A percentile compares a stretch with the other conserved stretches of the same genome.
Evolutionary conservation across 2,888 invertebrate species (phyloP).

Genomic region (Ophion costatus): DNA sequence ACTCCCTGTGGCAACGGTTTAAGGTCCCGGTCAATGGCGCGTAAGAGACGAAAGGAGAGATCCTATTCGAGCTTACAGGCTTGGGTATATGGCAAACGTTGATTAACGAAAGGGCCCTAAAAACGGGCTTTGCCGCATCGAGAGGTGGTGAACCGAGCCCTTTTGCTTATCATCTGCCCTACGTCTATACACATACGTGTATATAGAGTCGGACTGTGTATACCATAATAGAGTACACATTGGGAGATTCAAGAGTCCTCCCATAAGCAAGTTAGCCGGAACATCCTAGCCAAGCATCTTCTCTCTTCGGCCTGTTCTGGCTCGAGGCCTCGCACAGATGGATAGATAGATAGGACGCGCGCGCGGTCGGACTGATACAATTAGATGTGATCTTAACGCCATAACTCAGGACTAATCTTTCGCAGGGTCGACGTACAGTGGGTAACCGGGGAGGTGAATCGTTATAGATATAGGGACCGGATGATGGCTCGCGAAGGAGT

Average conservation of each 20-base stretch:
- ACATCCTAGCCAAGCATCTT: conserved; percentile 46
- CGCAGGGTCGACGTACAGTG: conserved; percentile 35
- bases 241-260: conserved; percentile 30
- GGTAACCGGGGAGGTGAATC: conserved; percentile 6
- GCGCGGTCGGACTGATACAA: conserved; percentile 81
- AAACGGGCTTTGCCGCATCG: background rate
- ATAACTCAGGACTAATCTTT: conserved; percentile 83
- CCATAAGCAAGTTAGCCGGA: conserved; percentile 64
- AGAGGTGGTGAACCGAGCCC: background rate
- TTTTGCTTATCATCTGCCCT: conserved; percentile 1
- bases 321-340: conserved; percentile 75
- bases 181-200: background rate
- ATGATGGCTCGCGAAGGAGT: conserved; percentile 70
- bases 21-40: conserved; percentile 81
- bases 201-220: background rate
- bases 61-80: conserved; percentile 55
- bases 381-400: conserved; percentile 83
- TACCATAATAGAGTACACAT: conserved; percentile 38
- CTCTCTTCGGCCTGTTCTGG: conserved; percentile 47
- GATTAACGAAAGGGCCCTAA: conserved; percentile 20
- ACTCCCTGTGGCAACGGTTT: conserved; percentile 75
- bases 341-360: conserved; percentile 79
- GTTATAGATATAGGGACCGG: conserved; percentile 49
- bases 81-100: conserved; percentile 1
- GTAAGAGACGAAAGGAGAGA: conserved; percentile 77